phyloP scores from a whole-genome alignment of 2,113 vertebrate genomes.

The Butastur rufipennis region DNA sequence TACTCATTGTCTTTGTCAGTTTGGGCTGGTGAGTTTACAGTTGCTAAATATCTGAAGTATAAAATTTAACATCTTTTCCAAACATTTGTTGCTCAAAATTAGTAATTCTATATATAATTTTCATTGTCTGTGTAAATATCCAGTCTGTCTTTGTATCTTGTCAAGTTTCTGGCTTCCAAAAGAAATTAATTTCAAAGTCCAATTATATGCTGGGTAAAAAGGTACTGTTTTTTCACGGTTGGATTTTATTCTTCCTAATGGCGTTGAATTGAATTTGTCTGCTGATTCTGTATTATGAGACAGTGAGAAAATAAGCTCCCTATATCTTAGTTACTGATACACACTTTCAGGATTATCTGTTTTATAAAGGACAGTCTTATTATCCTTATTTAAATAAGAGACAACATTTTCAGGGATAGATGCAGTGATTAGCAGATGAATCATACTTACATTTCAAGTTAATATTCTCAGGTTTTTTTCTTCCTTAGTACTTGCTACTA shows the following conservation, averaged over 20 bases:
- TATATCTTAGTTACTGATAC: not conserved
- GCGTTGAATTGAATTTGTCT: not conserved
- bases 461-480: not conserved
- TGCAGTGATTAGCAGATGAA: not conserved
- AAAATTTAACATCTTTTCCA: not conserved
- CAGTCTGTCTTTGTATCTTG: not conserved
- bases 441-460: not conserved
- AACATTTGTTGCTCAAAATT: not conserved
- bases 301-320: conserved; percentile 17
- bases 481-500: not conserved
- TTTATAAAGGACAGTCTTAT: not conserved
- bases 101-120: not conserved
- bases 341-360: not conserved
- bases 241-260: not conserved
- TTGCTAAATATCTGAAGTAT: not conserved
- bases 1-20: not conserved
- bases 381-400: not conserved
- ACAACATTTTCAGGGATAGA: not conserved
- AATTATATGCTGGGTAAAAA: not conserved
- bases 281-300: not conserved
- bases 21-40: not conserved
- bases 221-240: not conserved
- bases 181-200: not conserved
- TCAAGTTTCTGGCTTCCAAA: not conserved
- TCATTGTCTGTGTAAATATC: not conserved